Evolutionary conservation across 1,140 invertebrate genomes (phyloP).

Genomic region (Cyclina sinensis): DNA sequence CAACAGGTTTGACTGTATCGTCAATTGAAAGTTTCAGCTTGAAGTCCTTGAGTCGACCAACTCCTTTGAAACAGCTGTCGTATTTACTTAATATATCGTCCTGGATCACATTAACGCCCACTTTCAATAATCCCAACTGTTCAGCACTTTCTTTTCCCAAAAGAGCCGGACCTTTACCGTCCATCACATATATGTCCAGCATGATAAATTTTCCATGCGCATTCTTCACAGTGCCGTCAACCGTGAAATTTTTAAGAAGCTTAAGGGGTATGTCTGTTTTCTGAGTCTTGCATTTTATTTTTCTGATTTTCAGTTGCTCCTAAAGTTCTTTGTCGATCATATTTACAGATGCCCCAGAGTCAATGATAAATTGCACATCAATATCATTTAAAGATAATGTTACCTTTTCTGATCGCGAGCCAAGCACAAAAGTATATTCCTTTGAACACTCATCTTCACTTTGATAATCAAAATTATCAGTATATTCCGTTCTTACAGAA

Average conservation of each 20-base stretch:
- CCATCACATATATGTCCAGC: constrained; percentile 15
- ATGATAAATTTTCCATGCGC: neutral
- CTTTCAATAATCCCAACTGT: neutral
- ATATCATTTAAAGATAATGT: too few relatives aligned
- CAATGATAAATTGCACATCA: too few relatives aligned
- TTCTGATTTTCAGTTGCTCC: too few relatives aligned
- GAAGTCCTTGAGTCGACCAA: constrained; percentile 46
- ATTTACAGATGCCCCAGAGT: too few relatives aligned
- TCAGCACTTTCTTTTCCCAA: neutral
- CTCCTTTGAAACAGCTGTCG: neutral
- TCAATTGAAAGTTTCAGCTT: constrained; percentile 34
- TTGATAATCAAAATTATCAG: too few relatives aligned
- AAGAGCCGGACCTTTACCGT: neutral
- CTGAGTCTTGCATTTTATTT: too few relatives aligned
- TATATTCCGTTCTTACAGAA: too few relatives aligned
- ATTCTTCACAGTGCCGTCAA: neutral
- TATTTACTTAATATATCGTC: neutral
- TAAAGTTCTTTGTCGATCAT: too few relatives aligned
- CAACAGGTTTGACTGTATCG: constrained; percentile 1
- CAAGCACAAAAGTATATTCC: too few relatives aligned
- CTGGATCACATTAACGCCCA: neutral
- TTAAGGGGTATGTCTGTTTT: neutral
- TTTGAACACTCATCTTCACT: too few relatives aligned
- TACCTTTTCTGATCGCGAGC: too few relatives aligned
- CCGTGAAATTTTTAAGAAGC: neutral